Evolutionary conservation across 2,113 vertebrate species (phyloP).

Genomic region (Odocoileus hemionus): DNA sequence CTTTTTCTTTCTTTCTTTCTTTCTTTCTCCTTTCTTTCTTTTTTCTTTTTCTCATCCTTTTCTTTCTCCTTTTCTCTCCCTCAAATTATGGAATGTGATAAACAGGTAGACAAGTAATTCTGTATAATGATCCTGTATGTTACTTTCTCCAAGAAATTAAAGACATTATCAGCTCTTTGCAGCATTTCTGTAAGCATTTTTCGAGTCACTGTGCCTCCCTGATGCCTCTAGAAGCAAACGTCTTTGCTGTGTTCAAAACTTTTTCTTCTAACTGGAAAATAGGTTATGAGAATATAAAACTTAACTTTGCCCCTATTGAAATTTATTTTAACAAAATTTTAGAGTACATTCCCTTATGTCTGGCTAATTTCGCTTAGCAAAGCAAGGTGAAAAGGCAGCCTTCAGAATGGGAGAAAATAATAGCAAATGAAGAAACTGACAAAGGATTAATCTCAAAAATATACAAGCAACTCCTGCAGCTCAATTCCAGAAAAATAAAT

Average conservation of each 20-base stretch:
- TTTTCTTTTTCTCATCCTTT: too few species aligned
- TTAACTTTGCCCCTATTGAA: neutral
- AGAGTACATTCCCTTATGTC: neutral
- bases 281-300: neutral
- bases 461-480: too few species aligned
- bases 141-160: neutral
- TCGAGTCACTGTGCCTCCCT: neutral
- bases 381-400: too few species aligned
- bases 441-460: too few species aligned
- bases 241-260: neutral
- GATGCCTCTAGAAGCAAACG: neutral
- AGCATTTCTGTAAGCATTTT: neutral
- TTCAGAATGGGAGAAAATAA: too few species aligned
- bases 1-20: rapidly evolving
- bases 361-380: neutral
- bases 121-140: neutral
- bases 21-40: rapidly evolving
- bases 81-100: neutral
- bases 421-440: too few species aligned
- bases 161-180: neutral
- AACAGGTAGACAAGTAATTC: neutral
- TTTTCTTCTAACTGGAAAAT: neutral
- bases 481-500: too few species aligned
- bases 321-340: neutral
- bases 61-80: rapidly evolving